Percentiles rank a stretch among this genome's conserved stretches.
phyloP scores from a whole-genome alignment of 1,140 invertebrate species.

The Pararge aegeria region DNA sequence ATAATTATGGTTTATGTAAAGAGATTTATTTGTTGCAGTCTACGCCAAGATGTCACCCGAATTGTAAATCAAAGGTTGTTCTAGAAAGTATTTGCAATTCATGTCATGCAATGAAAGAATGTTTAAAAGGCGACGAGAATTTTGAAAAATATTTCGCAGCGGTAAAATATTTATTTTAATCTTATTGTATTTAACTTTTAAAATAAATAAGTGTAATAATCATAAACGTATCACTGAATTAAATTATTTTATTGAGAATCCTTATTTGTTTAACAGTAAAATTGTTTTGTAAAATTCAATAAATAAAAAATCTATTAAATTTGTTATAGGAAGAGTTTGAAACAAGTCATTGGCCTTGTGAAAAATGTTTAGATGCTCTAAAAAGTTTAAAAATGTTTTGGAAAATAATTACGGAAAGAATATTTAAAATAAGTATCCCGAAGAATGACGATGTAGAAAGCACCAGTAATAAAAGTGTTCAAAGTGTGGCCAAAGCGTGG shows the following conservation, averaged over 20 bases:
- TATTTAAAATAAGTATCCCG: constrained; percentile 50
- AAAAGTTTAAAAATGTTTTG: constrained; percentile 72
- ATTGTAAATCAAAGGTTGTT: constrained; percentile 63
- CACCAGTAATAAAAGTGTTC: constrained; percentile 35
- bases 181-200: too few relatives aligned
- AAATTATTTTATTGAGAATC: too few relatives aligned
- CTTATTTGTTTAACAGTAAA: too few relatives aligned
- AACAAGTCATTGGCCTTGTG: constrained; percentile 68
- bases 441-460: constrained; percentile 35
- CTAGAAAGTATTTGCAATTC: constrained; percentile 62
- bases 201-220: too few relatives aligned
- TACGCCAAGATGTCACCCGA: constrained; percentile 50
- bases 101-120: constrained; percentile 56
- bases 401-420: constrained; percentile 62
- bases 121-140: constrained; percentile 48
- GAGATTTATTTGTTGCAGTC: constrained; percentile 36
- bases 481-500: constrained; percentile 50
- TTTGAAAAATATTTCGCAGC: constrained; percentile 61
- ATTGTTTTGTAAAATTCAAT: too few relatives aligned
- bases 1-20: too few relatives aligned
- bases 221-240: too few relatives aligned
- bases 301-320: background rate
- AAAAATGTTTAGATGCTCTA: constrained; percentile 59
- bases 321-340: constrained; percentile 62
- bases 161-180: too few relatives aligned